A percentile compares a stretch with the other conserved stretches of the same genome.
Evolutionary conservation across 2,797 vertebrate species (phyloP).

Genomic region (Lagorchestes hirsutus): DNA sequence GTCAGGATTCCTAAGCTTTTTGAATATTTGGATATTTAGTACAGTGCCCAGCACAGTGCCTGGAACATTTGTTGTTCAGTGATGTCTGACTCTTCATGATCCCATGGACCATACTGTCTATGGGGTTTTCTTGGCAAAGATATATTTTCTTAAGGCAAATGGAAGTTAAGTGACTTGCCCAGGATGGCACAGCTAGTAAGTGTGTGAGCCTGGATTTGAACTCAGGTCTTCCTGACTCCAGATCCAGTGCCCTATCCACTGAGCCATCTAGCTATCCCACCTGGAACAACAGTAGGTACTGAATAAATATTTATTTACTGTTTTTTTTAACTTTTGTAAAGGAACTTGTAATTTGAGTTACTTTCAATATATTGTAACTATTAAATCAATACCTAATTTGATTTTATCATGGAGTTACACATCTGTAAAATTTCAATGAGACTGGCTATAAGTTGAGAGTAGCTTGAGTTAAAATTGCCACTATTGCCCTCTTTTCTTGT

Average conservation of each 20-base stretch:
- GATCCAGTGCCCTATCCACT: not conserved
- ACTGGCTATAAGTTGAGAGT: not conserved
- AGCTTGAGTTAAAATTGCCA: not conserved
- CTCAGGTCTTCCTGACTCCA: not conserved
- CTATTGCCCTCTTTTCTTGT: not conserved
- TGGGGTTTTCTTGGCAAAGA: not conserved
- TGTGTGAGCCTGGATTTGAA: not conserved
- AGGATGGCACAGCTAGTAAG: not conserved
- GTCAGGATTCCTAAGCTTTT: not conserved
- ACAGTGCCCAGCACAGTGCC: not conserved
- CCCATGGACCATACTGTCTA: not conserved
- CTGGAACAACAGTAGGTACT: not conserved
- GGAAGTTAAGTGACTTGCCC: not conserved
- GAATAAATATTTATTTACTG: not conserved
- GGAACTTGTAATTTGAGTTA: not conserved
- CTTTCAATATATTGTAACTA: not conserved
- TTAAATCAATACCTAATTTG: not conserved
- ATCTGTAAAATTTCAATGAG: not conserved
- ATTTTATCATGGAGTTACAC: not conserved
- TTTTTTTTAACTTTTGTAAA: not conserved
- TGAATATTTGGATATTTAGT: not conserved
- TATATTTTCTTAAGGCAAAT: not conserved
- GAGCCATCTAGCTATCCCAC: not conserved
- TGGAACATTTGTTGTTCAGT: not conserved
- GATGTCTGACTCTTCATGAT: not conserved